Evolutionary conservation across 2,797 vertebrate genomes (phyloP), one percentile per base, ranked within the genome.

Genomic region (Petrocephalus schoutedeni): DNA sequence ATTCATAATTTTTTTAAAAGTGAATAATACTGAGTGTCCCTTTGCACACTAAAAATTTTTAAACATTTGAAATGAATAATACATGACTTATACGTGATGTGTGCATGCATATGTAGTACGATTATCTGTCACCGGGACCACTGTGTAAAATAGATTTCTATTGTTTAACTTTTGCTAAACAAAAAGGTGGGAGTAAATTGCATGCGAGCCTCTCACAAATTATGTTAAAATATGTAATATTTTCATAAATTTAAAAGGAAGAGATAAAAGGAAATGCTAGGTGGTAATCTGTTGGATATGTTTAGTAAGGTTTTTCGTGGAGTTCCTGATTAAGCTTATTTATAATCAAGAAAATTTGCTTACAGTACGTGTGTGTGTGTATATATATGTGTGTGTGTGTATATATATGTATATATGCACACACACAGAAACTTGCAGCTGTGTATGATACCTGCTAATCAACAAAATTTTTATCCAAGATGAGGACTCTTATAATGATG

Each of bases 91-190:
- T 21, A 51, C 9, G 41, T 83, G 16, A 83, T 8, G 71, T 77
- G 71, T 77, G 71, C 36, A 77, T 77, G 71, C 71, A 41, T 3
- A 1, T 77, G 2, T 74, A 16, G 36, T 77, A n/a, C 41, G 41
- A 45, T 45, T 45, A 45, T 77, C 32, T 77, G 36, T 77, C 71
- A 45, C 71, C 71, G 71, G 71, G 71, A 77, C 36, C 71, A 77
- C 71, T 77, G 71, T 77, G 71, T 77, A 45, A 77, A 77, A 77
- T 45, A 45, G 14, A 77, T 53, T 84, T 41, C 16, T 77, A 77
- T 77, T 45, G 16, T 77, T 77, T 45, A 41, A 77, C 71, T 45
- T 77, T 77, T 77, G 71, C 71, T 77, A 77, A 77, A 77, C 19
- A 8, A 77, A 41, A 45, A 19, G 36, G 36, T 45, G 36, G 41